Conservation (phyloP, 2,797 vertebrate species). For the Leuciscus waleckii region DNA sequence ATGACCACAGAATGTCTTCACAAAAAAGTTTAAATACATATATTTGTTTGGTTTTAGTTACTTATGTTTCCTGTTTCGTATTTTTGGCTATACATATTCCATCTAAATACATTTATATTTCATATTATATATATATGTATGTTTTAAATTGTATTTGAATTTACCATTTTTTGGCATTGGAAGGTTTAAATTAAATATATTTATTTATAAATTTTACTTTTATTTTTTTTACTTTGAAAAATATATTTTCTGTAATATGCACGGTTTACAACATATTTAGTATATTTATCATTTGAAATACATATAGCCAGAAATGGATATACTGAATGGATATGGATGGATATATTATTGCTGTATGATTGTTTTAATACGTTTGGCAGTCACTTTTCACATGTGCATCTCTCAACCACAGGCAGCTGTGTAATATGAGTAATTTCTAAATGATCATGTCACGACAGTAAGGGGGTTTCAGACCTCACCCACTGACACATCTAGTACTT, state of each 20-base stretch:
- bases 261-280: not conserved
- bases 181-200: not conserved
- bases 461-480: not conserved
- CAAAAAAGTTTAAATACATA: not conserved
- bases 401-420: not conserved
- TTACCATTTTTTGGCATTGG: not conserved
- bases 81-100: not conserved
- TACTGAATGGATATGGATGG: not conserved
- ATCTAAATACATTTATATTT: not conserved
- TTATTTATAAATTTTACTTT: no score
- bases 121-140: not conserved
- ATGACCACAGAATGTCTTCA: not conserved
- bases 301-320: not conserved
- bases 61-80: not conserved
- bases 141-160: not conserved
- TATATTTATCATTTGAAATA: not conserved
- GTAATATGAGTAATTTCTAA: not conserved
- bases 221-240: not conserved
- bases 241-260: not conserved
- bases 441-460: not conserved
- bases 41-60: not conserved
- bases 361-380: not conserved
- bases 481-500: constrained; percentile 6
- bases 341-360: not conserved
- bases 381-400: not conserved